Conservation (phyloP, 2,113 vertebrate species). For the Myiopsitta monachus region DNA sequence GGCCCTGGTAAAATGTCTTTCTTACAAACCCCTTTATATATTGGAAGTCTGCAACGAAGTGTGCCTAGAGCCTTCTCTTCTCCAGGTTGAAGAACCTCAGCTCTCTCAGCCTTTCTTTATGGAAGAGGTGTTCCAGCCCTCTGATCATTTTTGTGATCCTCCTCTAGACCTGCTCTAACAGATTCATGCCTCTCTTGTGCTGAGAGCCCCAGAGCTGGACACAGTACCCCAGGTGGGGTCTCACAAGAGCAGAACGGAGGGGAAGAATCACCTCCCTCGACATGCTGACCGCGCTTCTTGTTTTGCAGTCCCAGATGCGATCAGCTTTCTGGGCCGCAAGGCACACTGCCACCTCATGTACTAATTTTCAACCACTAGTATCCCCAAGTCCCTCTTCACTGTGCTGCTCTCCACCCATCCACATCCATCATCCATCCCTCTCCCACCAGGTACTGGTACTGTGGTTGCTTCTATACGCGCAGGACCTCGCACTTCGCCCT, state of each 20-base stretch:
- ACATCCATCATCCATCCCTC: not conserved
- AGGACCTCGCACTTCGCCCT: not conserved
- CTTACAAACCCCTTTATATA: not conserved
- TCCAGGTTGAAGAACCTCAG: not conserved
- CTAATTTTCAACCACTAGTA: not conserved
- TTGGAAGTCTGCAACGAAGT: not conserved
- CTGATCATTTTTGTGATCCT: not conserved
- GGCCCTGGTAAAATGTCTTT: not conserved
- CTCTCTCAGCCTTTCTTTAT: not conserved
- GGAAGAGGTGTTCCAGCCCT: not conserved
- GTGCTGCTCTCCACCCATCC: not conserved
- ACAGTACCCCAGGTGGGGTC: not conserved
- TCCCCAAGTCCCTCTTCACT: not conserved
- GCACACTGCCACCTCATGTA: accelerated
- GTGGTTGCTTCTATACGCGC: accelerated
- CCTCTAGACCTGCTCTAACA: not conserved
- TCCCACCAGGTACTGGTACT: no score
- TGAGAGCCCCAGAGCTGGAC: not conserved
- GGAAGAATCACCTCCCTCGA: not conserved
- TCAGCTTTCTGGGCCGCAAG: not conserved
- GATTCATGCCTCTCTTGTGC: not conserved
- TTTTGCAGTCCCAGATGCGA: not conserved
- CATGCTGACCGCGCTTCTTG: not conserved
- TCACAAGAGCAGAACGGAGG: accelerated
- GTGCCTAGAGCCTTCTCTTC: not conserved